These are phyloP conservation scores for Andricus grossulariae DNA, from an alignment of 1,140 invertebrate species.

Conservation along the genomic window DNA sequence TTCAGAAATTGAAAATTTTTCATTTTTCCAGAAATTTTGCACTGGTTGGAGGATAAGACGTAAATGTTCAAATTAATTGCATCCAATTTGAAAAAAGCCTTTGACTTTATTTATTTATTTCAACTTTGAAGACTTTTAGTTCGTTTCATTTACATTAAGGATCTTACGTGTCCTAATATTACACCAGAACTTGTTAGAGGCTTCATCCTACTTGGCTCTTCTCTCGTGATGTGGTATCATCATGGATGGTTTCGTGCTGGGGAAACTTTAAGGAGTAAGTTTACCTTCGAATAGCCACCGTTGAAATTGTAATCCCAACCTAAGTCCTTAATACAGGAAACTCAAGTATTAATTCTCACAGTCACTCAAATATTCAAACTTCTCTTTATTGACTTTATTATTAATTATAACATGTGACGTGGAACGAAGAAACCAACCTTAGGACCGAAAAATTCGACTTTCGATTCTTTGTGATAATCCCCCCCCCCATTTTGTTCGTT, in stretches of 20 bases:
- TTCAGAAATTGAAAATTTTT: no score
- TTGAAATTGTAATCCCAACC: conserved; percentile 39
- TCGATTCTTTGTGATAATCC: no score
- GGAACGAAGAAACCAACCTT: no score
- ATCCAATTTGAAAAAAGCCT: not conserved
- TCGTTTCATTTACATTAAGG: conserved; percentile 2
- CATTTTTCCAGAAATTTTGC: no score
- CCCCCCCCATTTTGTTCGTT: no score
- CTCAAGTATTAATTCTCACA: conserved; percentile 35
- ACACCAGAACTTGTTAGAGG: conserved; percentile 28
- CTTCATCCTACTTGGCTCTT: conserved; percentile 28
- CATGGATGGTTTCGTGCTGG: conserved; percentile 46
- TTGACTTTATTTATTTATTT: not conserved
- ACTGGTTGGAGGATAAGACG: no score
- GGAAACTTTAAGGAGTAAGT: conserved; percentile 55
- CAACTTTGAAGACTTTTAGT: not conserved
- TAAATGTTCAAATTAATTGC: no score
- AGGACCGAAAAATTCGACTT: no score
- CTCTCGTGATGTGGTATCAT: conserved; percentile 33
- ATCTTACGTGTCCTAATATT: conserved; percentile 17
- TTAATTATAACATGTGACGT: no score
- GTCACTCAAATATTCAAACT: conserved; percentile 55
- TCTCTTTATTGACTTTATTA: conserved; percentile 29
- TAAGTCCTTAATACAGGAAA: conserved; percentile 37
- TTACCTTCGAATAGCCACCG: conserved; percentile 40